phyloP scores from a whole-genome alignment of 2,888 invertebrate species.

The Zhuqinia jingwanae region DNA sequence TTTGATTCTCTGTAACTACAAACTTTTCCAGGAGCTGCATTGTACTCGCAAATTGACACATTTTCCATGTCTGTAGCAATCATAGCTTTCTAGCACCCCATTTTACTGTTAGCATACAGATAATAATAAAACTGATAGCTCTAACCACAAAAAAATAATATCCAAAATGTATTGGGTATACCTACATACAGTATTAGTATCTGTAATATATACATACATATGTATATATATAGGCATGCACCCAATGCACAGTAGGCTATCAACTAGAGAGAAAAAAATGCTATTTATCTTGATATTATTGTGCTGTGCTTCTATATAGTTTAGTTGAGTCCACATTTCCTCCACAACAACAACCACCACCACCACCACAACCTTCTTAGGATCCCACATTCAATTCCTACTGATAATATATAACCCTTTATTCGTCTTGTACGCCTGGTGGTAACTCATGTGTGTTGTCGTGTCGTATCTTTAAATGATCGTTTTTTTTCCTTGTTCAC shows the following conservation, averaged over 20 bases:
- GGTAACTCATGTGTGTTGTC: neutral
- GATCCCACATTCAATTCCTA: neutral
- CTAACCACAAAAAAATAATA: neutral
- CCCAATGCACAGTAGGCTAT: neutral
- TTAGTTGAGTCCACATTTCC: constrained; percentile 50
- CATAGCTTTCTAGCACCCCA: too few relatives aligned
- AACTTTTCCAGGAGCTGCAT: too few relatives aligned
- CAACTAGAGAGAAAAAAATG: constrained; percentile 34
- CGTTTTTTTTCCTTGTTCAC: constrained; percentile 24
- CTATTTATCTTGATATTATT: constrained; percentile 42
- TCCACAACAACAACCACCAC: neutral
- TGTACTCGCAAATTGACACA: too few relatives aligned
- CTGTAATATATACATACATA: too few relatives aligned
- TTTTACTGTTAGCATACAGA: neutral
- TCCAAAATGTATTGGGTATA: neutral
- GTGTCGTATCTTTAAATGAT: constrained; percentile 49
- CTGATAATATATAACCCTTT: too few relatives aligned
- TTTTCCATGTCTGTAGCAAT: too few relatives aligned
- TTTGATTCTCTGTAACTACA: too few relatives aligned
- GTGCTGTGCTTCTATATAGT: too few relatives aligned
- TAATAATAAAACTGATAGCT: neutral
- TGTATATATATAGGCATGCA: too few relatives aligned
- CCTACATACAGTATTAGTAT: constrained; percentile 3
- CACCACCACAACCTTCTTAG: too few relatives aligned
- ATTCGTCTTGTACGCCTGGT: neutral